Conservation (phyloP, 1,140 invertebrate species). For the Pemphigus obesinymphae region DNA sequence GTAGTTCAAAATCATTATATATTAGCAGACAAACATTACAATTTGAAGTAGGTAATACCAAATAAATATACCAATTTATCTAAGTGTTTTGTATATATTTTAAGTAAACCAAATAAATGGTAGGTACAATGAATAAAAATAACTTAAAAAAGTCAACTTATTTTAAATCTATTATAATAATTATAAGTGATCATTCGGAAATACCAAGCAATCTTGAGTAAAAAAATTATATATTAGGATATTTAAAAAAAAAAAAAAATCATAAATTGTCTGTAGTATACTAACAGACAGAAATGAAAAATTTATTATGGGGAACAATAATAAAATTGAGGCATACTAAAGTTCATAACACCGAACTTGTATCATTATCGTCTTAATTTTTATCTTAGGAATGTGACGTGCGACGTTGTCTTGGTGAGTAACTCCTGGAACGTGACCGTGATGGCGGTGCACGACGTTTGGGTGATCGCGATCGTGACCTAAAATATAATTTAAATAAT, state of each 20-base stretch:
- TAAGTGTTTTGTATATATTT: constrained; percentile 26
- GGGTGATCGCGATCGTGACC: constrained; percentile 21
- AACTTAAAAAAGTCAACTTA: constrained; percentile 25
- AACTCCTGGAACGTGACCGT: constrained; percentile 34
- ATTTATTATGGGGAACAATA: constrained; percentile 20
- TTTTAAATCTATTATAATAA: background rate
- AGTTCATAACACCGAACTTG: constrained; percentile 17
- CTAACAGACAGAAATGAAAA: constrained; percentile 22
- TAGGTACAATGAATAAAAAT: constrained; percentile 10
- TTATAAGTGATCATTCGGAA: constrained; percentile 3
- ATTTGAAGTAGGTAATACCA: too few species aligned
- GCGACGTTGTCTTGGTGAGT: constrained; percentile 27
- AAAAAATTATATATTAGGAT: constrained; percentile 22
- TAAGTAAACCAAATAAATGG: constrained; percentile 13
- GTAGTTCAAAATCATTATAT: too few species aligned
- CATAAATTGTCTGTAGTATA: constrained; percentile 21
- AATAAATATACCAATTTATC: background rate
- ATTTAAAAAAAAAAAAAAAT: constrained; percentile 9
- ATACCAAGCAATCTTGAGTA: constrained; percentile 12
- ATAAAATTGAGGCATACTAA: background rate
- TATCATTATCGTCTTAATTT: background rate
- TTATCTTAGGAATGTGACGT: constrained; percentile 38
- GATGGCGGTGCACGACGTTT: constrained; percentile 32
- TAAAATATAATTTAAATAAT: constrained; percentile 13
- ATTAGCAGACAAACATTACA: too few species aligned